Evolutionary conservation across 2,113 vertebrate genomes (phyloP).

Genomic region (Orcinus orca): DNA sequence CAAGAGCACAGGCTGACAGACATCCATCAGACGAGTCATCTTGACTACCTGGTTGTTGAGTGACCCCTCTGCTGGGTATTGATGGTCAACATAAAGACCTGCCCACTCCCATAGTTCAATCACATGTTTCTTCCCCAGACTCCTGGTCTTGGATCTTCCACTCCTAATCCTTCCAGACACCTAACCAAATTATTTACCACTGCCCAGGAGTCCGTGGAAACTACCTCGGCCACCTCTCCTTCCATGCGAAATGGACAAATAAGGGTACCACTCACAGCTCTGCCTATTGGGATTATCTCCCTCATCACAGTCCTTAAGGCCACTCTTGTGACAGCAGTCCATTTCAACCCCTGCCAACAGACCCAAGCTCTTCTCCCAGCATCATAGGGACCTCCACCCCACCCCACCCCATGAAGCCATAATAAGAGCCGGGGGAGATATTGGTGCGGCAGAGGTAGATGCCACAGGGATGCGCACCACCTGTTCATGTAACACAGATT

Average conservation of each 20-base stretch:
- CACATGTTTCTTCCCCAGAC: neutral
- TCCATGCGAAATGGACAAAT: neutral
- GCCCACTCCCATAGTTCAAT: neutral
- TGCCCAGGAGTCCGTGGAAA: neutral
- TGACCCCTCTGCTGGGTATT: neutral
- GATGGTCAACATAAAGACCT: neutral
- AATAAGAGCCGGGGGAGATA: neutral
- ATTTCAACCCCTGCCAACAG: neutral
- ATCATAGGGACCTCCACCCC: neutral
- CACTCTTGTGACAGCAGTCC: neutral
- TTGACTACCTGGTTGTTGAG: neutral
- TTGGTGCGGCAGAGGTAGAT: neutral
- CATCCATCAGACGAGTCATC: rapidly evolving
- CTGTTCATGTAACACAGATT: neutral
- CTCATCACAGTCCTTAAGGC: neutral
- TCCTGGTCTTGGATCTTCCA: neutral
- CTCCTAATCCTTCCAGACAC: neutral
- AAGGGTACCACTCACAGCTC: neutral
- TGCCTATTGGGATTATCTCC: neutral
- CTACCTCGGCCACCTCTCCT: neutral
- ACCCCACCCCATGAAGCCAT: neutral
- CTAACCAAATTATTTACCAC: neutral
- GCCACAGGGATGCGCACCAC: neutral
- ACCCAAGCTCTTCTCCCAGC: neutral
- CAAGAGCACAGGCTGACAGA: neutral